Conservation (phyloP, 2,113 vertebrate genomes). For the Hippolais icterina region DNA sequence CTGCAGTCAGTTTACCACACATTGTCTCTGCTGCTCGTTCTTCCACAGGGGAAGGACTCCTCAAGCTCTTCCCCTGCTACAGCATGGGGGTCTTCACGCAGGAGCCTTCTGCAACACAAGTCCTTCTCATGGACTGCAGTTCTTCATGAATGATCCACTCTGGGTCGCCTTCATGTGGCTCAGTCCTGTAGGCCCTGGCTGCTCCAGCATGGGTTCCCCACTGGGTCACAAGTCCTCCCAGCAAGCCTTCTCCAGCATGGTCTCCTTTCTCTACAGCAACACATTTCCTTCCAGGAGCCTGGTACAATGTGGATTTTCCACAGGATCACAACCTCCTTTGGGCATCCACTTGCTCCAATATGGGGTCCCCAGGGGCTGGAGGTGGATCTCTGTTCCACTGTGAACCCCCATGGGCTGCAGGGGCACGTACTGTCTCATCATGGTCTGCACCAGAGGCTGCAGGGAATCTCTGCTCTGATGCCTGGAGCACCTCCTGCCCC, state of each 20-base stretch:
- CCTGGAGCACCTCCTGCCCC: not conserved
- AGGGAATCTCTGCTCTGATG: not conserved
- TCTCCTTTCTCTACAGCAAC: not conserved
- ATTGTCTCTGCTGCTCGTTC: not conserved
- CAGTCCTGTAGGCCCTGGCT: not conserved
- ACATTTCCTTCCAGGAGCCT: not conserved
- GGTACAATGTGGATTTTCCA: not conserved
- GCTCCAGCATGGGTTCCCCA: not conserved
- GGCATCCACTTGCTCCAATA: not conserved
- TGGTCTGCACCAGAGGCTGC: not conserved
- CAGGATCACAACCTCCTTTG: not conserved
- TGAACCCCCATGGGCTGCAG: not conserved
- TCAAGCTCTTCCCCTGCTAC: not conserved
- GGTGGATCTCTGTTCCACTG: not conserved
- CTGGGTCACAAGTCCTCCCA: not conserved
- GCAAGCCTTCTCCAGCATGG: not conserved
- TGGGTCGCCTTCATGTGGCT: not conserved
- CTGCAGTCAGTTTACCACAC: not conserved
- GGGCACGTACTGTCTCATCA: not conserved
- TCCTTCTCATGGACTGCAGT: not conserved
- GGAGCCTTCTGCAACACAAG: not conserved
- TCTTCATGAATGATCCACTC: not conserved
- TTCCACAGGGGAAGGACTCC: not conserved
- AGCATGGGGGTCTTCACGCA: not conserved
- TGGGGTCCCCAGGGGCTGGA: no score